Evolutionary conservation across 2,113 vertebrate species (phyloP).

Genomic region (Tonatia bakeri): DNA sequence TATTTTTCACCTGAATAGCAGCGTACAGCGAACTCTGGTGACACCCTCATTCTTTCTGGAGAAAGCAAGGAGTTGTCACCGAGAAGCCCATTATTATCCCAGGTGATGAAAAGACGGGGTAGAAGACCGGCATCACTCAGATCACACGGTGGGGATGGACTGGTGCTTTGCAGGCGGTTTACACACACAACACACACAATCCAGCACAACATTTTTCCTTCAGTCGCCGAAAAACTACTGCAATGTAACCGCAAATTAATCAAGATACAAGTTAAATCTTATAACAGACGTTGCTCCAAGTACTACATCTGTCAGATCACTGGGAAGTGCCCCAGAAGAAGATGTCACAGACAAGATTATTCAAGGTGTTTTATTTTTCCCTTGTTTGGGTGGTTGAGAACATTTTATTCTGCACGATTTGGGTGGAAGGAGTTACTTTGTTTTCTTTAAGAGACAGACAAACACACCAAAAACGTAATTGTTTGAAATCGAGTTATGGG

Average conservation of each 20-base stretch:
- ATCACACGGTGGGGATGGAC: neutral
- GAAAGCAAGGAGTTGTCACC: constrained; percentile 18
- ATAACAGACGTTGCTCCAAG: neutral
- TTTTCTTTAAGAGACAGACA: constrained; percentile 6
- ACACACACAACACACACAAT: neutral
- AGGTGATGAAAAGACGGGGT: neutral
- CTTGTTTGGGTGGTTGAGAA: neutral
- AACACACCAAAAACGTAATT: neutral
- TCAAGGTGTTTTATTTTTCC: neutral
- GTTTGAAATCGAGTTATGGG: neutral
- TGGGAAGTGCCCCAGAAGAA: neutral
- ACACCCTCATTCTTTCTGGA: neutral
- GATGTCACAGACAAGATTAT: neutral
- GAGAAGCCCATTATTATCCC: constrained; percentile 52
- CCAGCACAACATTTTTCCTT: neutral
- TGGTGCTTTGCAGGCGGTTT: constrained; percentile 5
- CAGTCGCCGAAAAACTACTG: neutral
- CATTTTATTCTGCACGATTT: neutral
- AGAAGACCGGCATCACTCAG: neutral
- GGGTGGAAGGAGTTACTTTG: neutral
- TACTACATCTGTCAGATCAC: neutral
- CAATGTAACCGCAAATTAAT: neutral
- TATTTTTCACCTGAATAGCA: constrained; percentile 66
- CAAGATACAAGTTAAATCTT: neutral
- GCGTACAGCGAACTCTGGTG: constrained; percentile 38